phyloP scores from a whole-genome alignment of 2,888 invertebrate species.

The Octodonta nipae region DNA sequence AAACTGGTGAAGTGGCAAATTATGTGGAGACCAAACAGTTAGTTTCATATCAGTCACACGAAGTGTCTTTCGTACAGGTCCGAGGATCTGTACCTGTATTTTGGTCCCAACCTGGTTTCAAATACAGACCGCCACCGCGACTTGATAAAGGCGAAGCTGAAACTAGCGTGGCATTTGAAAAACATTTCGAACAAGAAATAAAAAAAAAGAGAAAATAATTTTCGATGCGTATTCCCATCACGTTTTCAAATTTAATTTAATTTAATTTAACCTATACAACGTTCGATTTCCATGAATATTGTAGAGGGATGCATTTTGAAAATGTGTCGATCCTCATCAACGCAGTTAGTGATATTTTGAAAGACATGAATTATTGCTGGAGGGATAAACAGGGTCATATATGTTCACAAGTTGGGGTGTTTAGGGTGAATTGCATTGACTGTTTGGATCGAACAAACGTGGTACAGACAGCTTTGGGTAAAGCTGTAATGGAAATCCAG shows the following conservation, averaged over 20 bases:
- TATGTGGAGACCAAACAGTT: constrained; percentile 97
- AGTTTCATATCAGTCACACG: constrained; percentile 60
- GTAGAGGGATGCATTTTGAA: constrained; percentile 96
- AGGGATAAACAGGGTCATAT: constrained; percentile 79
- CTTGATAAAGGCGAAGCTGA: constrained; percentile 78
- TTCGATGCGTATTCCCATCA: constrained; percentile 85
- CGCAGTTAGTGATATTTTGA: constrained; percentile 67
- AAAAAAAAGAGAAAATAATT: constrained; percentile 68
- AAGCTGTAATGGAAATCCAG: constrained; percentile 82
- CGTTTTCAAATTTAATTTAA: no score
- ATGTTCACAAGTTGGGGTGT: constrained; percentile 80
- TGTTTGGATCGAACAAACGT: constrained; percentile 97
- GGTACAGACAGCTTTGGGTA: constrained; percentile 89
- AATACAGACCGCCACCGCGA: constrained; percentile 90
- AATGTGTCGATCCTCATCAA: constrained; percentile 83
- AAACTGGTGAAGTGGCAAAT: constrained; percentile 86
- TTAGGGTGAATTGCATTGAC: constrained; percentile 97
- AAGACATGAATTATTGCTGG: constrained; percentile 91
- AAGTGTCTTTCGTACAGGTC: constrained; percentile 77
- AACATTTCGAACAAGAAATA: constrained; percentile 75
- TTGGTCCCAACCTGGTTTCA: constrained; percentile 96
- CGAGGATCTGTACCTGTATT: constrained; percentile 94
- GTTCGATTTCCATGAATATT: no score
- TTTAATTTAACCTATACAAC: no score
- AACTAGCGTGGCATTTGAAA: constrained; percentile 74